phyloP scores from a whole-genome alignment of 2,797 vertebrate species.

The Acipenser transmontanus region DNA sequence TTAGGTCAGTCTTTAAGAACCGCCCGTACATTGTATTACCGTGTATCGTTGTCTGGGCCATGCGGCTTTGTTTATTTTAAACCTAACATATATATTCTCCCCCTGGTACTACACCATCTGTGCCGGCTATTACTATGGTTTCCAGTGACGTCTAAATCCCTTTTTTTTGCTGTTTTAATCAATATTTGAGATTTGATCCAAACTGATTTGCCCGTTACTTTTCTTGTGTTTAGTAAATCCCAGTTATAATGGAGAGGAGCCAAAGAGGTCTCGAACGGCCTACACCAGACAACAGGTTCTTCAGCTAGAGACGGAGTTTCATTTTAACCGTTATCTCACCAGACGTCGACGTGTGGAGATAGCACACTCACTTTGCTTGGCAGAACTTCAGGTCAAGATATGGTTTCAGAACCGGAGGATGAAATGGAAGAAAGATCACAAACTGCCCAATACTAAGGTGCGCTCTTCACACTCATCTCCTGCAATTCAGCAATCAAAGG shows the following conservation, averaged over 20 bases:
- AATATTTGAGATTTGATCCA: conserved; percentile 43
- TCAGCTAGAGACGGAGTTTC: conserved; percentile 97
- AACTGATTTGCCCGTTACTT: too few species aligned
- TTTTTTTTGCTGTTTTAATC: conserved; percentile 45
- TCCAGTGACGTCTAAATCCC: conserved; percentile 52
- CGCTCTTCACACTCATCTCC: conserved; percentile 73
- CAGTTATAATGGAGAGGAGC: conserved; percentile 90
- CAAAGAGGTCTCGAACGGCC: conserved; percentile 97
- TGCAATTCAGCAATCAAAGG: conserved; percentile 58
- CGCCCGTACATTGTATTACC: conserved; percentile 95
- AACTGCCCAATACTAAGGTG: conserved; percentile 98
- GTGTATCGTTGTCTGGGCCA: conserved; percentile 75
- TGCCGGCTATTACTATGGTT: too few species aligned
- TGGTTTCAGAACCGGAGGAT: conserved; percentile 98
- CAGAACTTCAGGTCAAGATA: conserved; percentile 97
- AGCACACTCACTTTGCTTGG: conserved; percentile 92
- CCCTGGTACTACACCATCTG: conserved; percentile 41
- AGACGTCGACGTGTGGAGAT: conserved; percentile 94
- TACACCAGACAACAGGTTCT: conserved; percentile 97
- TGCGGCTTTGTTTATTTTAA: conserved; percentile 88
- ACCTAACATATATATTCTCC: conserved; percentile 61
- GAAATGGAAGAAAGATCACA: conserved; percentile 99
- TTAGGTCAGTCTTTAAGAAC: conserved; percentile 94
- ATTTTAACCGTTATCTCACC: conserved; percentile 98
- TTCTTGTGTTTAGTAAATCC: conserved; percentile 77